Percentiles rank a stretch among this genome's conserved stretches.
These are phyloP conservation scores for Greenwoodochromis staneri DNA, from an alignment of 2,113 vertebrate species.

Conservation along the genomic window DNA sequence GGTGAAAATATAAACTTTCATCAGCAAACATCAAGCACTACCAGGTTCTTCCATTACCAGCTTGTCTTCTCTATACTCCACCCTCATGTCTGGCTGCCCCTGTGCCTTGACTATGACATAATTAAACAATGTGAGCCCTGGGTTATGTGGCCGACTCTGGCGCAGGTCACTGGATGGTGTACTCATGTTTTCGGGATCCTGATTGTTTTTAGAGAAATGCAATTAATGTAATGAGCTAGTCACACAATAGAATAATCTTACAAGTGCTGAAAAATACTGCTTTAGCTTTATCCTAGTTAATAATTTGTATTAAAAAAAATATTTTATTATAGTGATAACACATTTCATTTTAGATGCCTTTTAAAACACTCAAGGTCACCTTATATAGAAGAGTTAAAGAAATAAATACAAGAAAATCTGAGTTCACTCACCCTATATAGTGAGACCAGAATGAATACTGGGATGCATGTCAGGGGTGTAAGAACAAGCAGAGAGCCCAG, in stretches of 20 bases:
- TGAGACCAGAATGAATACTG: slow-evolving; percentile 44
- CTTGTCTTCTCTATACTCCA: neutral
- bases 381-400: neutral
- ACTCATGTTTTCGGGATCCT: slow-evolving; percentile 23
- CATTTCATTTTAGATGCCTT: neutral
- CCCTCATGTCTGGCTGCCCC: neutral
- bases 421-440: slow-evolving; percentile 45
- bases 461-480: slow-evolving; percentile 63
- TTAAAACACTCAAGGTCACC: neutral
- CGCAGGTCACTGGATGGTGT: slow-evolving; percentile 59
- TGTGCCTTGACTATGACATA: slow-evolving; percentile 12
- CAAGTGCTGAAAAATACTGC: neutral
- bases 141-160: slow-evolving; percentile 58
- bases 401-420: neutral
- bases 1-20: neutral
- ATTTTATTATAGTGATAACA: neutral
- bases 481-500: slow-evolving; percentile 34
- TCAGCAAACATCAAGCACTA: slow-evolving; percentile 17
- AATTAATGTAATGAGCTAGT: neutral
- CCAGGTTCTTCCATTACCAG: neutral
- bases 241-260: neutral
- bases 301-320: neutral
- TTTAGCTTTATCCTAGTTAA: neutral
- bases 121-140: slow-evolving; percentile 51
- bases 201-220: neutral